Base-by-base conservation (phyloP, 2,113 vertebrate genomes). In the Pterocles orientalis region DNA sequence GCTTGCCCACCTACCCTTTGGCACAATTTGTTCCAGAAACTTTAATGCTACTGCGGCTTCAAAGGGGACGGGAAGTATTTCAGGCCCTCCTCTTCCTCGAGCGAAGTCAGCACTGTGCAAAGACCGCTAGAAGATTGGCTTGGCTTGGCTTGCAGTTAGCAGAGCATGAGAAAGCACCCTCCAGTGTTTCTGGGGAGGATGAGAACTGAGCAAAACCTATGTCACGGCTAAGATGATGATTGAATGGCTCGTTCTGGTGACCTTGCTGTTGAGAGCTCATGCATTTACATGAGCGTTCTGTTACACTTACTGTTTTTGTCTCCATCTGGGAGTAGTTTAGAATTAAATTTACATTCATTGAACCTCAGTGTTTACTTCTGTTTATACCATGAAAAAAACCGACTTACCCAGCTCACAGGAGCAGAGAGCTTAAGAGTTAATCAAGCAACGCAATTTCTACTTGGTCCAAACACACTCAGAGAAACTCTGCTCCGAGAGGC, bases 1-100 rank as follows among this genome's bases (percentile, higher is more conserved):
- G 73, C 65, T 82, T 78, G 79, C 65, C 65, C 86, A 90, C 60
- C 66, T 56, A 57, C 41, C 79, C 75, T 88, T 82, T 90, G 86
- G 86, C 86, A 82, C 73, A 29, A 14, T 33, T 70, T 90, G 26
- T 65, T 85, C 79, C 13, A 33, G 45, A 82, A 90, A 66, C 50
- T 75, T 73, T 23, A 47, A 4, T 6, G 50, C 47, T 61, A 5
- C 41, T 36, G 78, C 4, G 2, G 64, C 51, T 86, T 62, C 53
- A 8, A 28, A 72, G 45, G 33, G 56, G 34, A 14, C 9, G 34
- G 71, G 53, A 58, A 68, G 34, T 9, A 23, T 47, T 84, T 50
- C 48, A 36, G 73, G 50, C 33, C 24, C 9, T 86, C 56, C 50
- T 75, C 41, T 36, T 69, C 48, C 68, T 50, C 4, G 1, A 93